phyloP scores from a whole-genome alignment of 2,888 invertebrate genomes.

The Zeuzera pyrina region DNA sequence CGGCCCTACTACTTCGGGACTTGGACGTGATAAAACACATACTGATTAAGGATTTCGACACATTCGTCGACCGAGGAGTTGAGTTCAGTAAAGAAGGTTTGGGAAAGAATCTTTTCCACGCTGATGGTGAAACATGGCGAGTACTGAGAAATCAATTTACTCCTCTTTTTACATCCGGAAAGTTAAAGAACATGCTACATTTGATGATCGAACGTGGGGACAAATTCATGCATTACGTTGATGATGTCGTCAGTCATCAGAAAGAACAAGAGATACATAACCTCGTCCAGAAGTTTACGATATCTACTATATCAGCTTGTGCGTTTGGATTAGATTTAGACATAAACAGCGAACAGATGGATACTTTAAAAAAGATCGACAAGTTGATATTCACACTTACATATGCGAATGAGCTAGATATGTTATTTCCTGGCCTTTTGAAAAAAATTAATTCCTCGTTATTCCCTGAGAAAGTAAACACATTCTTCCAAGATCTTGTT shows the following conservation, averaged over 20 bases:
- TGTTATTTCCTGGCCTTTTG: constrained; percentile 1
- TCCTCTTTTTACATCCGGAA: constrained; percentile 10
- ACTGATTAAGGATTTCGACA: constrained; percentile 7
- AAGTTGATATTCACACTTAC: neutral
- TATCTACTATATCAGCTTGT: constrained; percentile 1
- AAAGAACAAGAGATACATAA: neutral
- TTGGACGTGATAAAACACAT: constrained; percentile 5
- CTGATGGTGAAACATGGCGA: constrained; percentile 10
- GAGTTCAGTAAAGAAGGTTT: constrained; percentile 6
- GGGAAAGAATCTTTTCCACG: constrained; percentile 6
- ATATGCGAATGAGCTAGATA: neutral
- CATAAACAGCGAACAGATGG: neutral
- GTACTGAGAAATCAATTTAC: constrained; percentile 10
- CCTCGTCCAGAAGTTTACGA: constrained; percentile 1
- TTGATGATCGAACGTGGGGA: constrained; percentile 4
- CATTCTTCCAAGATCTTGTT: constrained; percentile 1
- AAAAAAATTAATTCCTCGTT: neutral
- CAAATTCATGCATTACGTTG: constrained; percentile 1
- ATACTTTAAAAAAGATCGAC: neutral
- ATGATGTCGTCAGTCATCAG: neutral
- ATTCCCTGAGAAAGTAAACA: neutral
- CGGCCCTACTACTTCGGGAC: constrained; percentile 15
- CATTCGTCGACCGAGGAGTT: constrained; percentile 6
- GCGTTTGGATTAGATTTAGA: constrained; percentile 1
- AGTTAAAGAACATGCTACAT: constrained; percentile 12